phyloP scores from a whole-genome alignment of 2,888 invertebrate genomes.

The Zhuqinia jingwanae region DNA sequence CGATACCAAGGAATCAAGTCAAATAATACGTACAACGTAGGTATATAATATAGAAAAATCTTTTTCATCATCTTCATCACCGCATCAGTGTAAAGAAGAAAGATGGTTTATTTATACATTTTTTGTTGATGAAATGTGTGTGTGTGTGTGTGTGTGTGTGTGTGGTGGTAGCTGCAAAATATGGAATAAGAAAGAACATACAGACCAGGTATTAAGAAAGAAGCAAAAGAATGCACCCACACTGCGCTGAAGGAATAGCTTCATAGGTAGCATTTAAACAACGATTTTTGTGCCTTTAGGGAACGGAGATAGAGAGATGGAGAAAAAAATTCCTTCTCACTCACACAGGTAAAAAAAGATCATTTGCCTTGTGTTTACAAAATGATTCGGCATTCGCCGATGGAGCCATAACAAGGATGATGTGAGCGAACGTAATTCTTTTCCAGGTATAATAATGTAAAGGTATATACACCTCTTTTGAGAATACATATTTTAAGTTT shows the following conservation, averaged over 20 bases:
- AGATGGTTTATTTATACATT: conserved; percentile 5
- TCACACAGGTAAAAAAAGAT: too few species aligned
- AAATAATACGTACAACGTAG: background rate
- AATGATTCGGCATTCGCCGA: background rate
- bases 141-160: background rate
- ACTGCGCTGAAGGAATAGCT: background rate
- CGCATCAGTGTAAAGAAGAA: background rate
- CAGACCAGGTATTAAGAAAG: background rate
- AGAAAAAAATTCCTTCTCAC: too few species aligned
- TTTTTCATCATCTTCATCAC: background rate
- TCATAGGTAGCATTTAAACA: background rate
- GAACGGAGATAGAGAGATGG: too few species aligned
- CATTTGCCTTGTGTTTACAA: background rate
- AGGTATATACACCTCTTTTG: background rate
- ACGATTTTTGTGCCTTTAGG: too few species aligned
- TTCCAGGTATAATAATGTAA: background rate
- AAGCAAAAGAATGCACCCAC: background rate
- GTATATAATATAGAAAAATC: too few species aligned
- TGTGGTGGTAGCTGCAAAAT: too few species aligned
- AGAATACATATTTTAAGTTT: too few species aligned
- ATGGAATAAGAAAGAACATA: too few species aligned
- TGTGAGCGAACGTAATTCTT: background rate
- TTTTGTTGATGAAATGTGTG: background rate
- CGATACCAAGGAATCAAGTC: background rate
- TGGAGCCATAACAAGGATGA: too few species aligned